Conservation (phyloP, 2,888 invertebrate genomes). For the Hesperia comma region DNA sequence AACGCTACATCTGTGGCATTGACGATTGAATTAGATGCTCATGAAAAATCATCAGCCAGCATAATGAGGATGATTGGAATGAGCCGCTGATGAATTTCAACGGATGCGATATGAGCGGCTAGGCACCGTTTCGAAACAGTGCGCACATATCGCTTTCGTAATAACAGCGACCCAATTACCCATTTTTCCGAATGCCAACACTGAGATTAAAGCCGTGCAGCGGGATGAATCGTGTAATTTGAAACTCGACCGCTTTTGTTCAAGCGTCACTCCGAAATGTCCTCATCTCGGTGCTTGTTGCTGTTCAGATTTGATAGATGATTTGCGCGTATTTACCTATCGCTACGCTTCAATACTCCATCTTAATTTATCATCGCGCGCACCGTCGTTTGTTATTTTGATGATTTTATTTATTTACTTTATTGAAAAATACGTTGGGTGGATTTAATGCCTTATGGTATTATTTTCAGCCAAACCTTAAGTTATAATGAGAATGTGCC, state of each 20-base stretch:
- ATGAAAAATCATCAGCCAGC: conserved; percentile 30
- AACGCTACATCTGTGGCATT: conserved; percentile 15
- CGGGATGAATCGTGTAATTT: conserved; percentile 75
- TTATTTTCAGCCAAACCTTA: no score
- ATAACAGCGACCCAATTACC: conserved; percentile 66
- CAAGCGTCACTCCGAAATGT: conserved; percentile 54
- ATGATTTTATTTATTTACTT: no score
- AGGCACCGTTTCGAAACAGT: conserved; percentile 36
- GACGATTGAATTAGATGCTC: conserved; percentile 28
- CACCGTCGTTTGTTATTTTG: neutral
- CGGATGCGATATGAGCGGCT: conserved; percentile 14
- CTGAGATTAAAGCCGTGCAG: conserved; percentile 64
- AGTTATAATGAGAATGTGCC: no score
- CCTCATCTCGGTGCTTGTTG: neutral
- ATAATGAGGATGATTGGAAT: conserved; percentile 25
- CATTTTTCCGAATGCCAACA: conserved; percentile 64
- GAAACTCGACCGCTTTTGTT: conserved; percentile 67
- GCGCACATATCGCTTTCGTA: conserved; percentile 39
- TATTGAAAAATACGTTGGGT: no score
- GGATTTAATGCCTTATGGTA: no score
- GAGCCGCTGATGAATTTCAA: conserved; percentile 11
- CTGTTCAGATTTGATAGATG: conserved; percentile 24
- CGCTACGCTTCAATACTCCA: conserved; percentile 47
- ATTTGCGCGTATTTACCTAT: conserved; percentile 41
- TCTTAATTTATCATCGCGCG: conserved; percentile 2